Evolutionary conservation across 1,140 invertebrate species (phyloP).

Genomic region (Orchesella cincta): DNA sequence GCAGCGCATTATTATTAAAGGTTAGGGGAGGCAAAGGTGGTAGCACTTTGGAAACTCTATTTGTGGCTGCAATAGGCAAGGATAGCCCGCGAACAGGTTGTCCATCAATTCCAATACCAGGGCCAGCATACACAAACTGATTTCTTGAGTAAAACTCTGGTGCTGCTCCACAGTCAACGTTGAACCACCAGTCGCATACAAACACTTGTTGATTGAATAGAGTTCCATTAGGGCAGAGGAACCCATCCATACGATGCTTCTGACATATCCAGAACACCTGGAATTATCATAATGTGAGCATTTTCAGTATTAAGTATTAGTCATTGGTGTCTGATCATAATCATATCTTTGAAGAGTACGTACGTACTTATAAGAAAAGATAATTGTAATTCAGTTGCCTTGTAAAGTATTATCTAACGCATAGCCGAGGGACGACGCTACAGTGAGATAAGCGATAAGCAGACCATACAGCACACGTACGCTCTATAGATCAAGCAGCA

Average conservation of each 20-base stretch:
- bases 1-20: neutral
- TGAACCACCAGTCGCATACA: slow-evolving; percentile 65
- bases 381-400: too few species aligned
- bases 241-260: slow-evolving; percentile 59
- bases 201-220: slow-evolving; percentile 64
- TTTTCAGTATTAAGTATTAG: too few species aligned
- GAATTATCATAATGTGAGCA: slow-evolving; percentile 32
- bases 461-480: neutral
- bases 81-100: slow-evolving; percentile 2
- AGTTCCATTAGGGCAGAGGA: slow-evolving; percentile 63
- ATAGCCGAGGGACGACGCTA: too few species aligned
- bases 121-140: slow-evolving; percentile 52
- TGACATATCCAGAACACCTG: slow-evolving; percentile 65
- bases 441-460: too few species aligned
- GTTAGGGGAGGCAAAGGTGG: neutral
- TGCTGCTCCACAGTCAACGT: slow-evolving; percentile 59
- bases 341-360: neutral
- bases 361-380: neutral
- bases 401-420: too few species aligned
- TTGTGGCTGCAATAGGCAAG: neutral
- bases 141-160: slow-evolving; percentile 58
- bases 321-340: neutral
- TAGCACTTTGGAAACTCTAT: neutral
- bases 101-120: slow-evolving; percentile 47
- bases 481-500: too few species aligned